phyloP scores from a whole-genome alignment of 1,140 invertebrate species.

The Geopemphigus sp. region DNA sequence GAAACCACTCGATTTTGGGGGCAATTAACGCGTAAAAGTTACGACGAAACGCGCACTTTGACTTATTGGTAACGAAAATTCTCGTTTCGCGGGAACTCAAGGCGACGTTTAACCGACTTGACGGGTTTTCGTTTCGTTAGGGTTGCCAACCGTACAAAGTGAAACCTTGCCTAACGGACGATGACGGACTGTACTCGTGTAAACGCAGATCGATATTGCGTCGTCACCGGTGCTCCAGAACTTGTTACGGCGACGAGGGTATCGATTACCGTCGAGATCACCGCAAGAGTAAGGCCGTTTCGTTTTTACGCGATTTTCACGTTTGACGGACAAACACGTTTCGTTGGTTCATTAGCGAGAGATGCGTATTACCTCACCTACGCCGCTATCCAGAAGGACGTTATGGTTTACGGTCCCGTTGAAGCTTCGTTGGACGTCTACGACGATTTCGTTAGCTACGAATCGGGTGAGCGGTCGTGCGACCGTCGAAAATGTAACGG shows the following conservation, averaged over 20 bases:
- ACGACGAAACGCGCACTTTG: too few relatives aligned
- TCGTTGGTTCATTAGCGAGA: not conserved
- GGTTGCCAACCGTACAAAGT: constrained; percentile 15
- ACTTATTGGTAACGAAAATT: too few relatives aligned
- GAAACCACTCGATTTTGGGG: too few relatives aligned
- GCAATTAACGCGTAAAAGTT: too few relatives aligned
- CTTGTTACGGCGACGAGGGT: not conserved
- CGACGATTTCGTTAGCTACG: constrained; percentile 52
- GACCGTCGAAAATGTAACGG: too few relatives aligned
- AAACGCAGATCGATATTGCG: too few relatives aligned
- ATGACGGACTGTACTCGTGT: not conserved
- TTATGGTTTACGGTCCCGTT: constrained; percentile 51
- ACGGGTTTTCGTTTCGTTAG: not conserved
- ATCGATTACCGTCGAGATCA: not conserved
- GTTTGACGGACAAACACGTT: too few relatives aligned
- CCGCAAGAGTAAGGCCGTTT: not conserved
- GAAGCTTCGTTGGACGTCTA: constrained; percentile 51
- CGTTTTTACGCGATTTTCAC: not conserved
- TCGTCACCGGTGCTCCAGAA: too few relatives aligned
- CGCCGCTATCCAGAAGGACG: constrained; percentile 55
- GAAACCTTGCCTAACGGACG: not conserved
- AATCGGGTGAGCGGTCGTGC: constrained; percentile 52
- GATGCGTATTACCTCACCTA: constrained; percentile 54
- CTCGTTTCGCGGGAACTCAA: too few relatives aligned
- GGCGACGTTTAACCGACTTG: too few relatives aligned